Conservation (phyloP, 2,113 vertebrate genomes). For the Rattus norvegicus region GRCr8 NC_086025.1:112634001-112634500, state of each 20-base stretch:
- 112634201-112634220: too few species aligned
- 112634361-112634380: neutral
- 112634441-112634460: neutral
- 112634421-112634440: neutral
- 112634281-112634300: too few species aligned
- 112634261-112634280: too few species aligned
- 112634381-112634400: neutral
- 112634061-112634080: neutral
- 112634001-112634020: neutral
- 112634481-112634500: neutral
- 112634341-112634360: neutral
- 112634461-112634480: neutral
- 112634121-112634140: neutral
- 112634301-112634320: neutral
- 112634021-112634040: fast-evolving
- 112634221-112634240: too few species aligned
- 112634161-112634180: neutral
- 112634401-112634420: neutral
- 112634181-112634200: too few species aligned
- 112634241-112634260: too few species aligned
- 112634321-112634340: neutral
- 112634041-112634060: neutral
- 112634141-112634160: neutral
- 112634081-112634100: neutral
- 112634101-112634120: neutral